phyloP scores from a whole-genome alignment of 2,113 vertebrate species.

The Archocentrus centrarchus region DNA sequence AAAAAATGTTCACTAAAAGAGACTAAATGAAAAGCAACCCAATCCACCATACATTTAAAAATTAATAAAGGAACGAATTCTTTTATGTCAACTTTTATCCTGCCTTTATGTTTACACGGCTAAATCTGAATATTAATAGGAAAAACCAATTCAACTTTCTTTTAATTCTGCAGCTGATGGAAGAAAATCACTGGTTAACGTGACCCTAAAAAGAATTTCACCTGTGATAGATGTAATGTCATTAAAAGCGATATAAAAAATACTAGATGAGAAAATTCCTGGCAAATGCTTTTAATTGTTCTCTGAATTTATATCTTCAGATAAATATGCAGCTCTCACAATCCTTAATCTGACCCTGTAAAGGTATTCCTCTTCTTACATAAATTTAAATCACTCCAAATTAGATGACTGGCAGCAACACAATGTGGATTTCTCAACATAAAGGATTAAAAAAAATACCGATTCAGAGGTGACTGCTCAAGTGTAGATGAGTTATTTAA shows the following conservation, averaged over 20 bases:
- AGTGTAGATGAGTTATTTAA: neutral
- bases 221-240: constrained; percentile 1
- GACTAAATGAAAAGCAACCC: neutral
- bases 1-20: neutral
- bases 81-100: neutral
- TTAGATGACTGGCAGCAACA: neutral
- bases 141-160: neutral
- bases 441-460: neutral
- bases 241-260: neutral
- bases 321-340: neutral
- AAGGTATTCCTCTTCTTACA: neutral
- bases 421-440: neutral
- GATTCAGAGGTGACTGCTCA: neutral
- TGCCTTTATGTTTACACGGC: neutral
- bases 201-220: neutral
- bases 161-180: neutral
- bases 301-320: neutral
- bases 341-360: neutral
- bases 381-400: neutral
- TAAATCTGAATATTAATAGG: neutral
- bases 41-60: neutral
- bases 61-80: neutral
- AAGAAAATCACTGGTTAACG: neutral
- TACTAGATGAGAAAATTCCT: neutral
- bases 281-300: neutral